A percentile compares a stretch with the other conserved stretches of the same genome.
phyloP scores from a whole-genome alignment of 2,888 invertebrate genomes.

The Erpobdella octoculata region DNA sequence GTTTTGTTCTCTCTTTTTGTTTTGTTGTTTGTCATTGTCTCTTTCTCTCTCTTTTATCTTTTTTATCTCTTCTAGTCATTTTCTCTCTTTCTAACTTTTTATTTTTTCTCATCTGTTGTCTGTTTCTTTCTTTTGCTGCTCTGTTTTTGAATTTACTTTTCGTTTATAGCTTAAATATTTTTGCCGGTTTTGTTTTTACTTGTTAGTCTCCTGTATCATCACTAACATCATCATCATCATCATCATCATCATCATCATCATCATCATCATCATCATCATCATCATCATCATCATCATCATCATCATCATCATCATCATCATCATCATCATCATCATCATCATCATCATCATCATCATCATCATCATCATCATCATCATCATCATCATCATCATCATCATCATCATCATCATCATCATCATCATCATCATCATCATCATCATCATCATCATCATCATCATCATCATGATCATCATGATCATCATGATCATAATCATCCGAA shows the following conservation, averaged over 20 bases:
- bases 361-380: neutral
- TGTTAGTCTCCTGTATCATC: neutral
- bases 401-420: neutral
- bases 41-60: no score
- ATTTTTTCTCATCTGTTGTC: no score
- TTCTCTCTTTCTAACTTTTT: no score
- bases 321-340: conserved; percentile 6
- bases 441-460: conserved; percentile 9
- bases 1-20: no score
- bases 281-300: neutral
- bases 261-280: neutral
- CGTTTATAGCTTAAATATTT: no score
- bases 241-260: conserved; percentile 1
- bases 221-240: neutral
- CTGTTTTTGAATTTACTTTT: no score
- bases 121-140: no score
- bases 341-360: conserved; percentile 12
- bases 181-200: no score
- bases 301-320: neutral
- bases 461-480: neutral
- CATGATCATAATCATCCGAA: conserved; percentile 25
- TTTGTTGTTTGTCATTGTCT: no score
- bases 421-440: neutral
- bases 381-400: neutral
- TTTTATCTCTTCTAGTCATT: no score